Base-by-base conservation (phyloP, 1,140 invertebrate species). In the Triops longicaudatus region DNA sequence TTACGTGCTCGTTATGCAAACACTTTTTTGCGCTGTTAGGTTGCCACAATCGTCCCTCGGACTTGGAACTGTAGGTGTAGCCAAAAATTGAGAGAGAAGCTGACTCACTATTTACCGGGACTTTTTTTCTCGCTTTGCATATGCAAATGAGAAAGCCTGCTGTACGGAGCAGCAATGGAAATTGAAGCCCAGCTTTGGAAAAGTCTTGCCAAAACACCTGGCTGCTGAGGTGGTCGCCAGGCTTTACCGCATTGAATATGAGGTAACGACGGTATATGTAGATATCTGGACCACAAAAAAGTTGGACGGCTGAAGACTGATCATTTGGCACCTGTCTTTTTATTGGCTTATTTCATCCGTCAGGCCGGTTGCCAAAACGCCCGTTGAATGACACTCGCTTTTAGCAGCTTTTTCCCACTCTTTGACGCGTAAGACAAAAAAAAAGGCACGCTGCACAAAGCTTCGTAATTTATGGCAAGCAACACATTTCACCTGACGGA, bases 21-120 rank as follows among this genome's bases (percentile, higher is more conserved):
- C 50, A 63, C 14, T 22, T 22, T 63, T 63, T 63, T 22, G 50
- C 50, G 50, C 22, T 63, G 10, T 63, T 14, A n/a, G 50, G 50
- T 22, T 63, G 50, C 50, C 50, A 63, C 50, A 63, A 22, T 63
- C 50, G 14, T 63, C 17, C 50, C 50, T 22, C 6, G 22, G 50
- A 37, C 6, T 63, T 63, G 50, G 50, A 63, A 63, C 50, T 63
- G 22, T 63, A n/a, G 50, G 17, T 6, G 22, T 6, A 63, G 50
- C 50, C 50, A 63, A 63, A n/a, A 63, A 63, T 63, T 63, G 50
- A 63, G 50, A 63, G 50, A 63, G 50, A 22, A 63, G 50, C 50
- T 63, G 50, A 63, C 50, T 22, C 50, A 63, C 10, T 63, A 63
- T 63, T 63, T 63, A 22, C 50, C 50, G 22, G 50, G 7, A 7